phyloP scores from a whole-genome alignment of 2,113 vertebrate species.

The Oncorhynchus kisutch region DNA sequence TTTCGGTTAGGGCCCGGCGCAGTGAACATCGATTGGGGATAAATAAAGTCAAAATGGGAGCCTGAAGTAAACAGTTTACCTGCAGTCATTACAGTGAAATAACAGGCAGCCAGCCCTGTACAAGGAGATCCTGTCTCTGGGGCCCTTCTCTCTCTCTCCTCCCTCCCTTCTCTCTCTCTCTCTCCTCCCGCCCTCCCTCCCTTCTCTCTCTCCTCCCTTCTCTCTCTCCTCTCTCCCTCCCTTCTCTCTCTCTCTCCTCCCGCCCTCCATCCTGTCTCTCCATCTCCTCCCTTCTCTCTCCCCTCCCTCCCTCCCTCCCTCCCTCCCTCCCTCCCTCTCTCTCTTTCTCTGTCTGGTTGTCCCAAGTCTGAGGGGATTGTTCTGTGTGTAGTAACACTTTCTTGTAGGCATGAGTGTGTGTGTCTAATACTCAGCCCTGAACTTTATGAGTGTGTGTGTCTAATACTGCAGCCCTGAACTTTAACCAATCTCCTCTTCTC shows the following conservation, averaged over 20 bases:
- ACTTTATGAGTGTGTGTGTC: slow-evolving; percentile 40
- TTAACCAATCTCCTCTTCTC: slow-evolving; percentile 54
- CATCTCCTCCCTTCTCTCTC: background rate
- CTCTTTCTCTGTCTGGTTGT: slow-evolving; percentile 6
- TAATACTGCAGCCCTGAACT: slow-evolving; percentile 42
- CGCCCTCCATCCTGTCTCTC: background rate
- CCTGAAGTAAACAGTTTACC: slow-evolving; percentile 52
- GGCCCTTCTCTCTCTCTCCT: slow-evolving; percentile 1
- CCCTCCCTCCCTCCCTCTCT: too few species aligned
- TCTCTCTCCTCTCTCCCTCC: too few species aligned
- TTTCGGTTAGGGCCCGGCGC: slow-evolving; percentile 33
- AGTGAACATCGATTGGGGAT: slow-evolving; percentile 22
- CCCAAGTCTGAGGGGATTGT: too few species aligned
- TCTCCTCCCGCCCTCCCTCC: too few species aligned
- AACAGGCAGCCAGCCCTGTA: slow-evolving; percentile 28
- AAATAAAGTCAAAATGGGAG: slow-evolving; percentile 50
- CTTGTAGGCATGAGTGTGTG: background rate
- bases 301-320: too few species aligned
- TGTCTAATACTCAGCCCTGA: slow-evolving; percentile 31
- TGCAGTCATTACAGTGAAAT: slow-evolving; percentile 38
- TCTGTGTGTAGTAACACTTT: background rate
- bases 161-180: background rate
- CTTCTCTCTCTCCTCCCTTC: too few species aligned
- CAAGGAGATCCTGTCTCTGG: slow-evolving; percentile 10
- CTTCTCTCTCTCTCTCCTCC: slow-evolving; percentile 7